phyloP scores from a whole-genome alignment of 2,888 invertebrate genomes.

The Synergus itoensis region DNA sequence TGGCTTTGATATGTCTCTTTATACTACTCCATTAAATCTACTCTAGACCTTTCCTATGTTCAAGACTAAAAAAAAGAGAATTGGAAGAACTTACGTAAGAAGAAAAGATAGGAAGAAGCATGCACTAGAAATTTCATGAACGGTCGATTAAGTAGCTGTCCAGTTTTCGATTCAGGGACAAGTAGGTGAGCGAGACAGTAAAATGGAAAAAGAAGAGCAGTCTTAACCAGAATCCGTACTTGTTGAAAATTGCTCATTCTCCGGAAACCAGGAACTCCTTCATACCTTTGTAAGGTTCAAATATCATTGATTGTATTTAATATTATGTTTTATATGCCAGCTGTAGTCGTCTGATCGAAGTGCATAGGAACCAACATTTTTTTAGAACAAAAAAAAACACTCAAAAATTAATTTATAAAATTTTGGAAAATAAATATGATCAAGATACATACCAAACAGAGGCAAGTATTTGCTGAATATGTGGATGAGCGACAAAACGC shows the following conservation, averaged over 20 bases:
- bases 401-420: neutral
- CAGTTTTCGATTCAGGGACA: constrained; percentile 89
- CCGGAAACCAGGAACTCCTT: constrained; percentile 95
- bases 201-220: constrained; percentile 91
- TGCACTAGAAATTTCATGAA: constrained; percentile 98
- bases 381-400: neutral
- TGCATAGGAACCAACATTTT: too few relatives aligned
- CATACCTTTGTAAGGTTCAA: constrained; percentile 80
- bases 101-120: constrained; percentile 95
- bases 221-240: constrained; percentile 85
- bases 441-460: constrained; percentile 86
- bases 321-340: too few relatives aligned
- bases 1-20: too few relatives aligned
- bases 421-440: too few relatives aligned
- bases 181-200: constrained; percentile 92
- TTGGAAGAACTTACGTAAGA: constrained; percentile 86
- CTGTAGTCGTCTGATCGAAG: too few relatives aligned
- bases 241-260: constrained; percentile 88
- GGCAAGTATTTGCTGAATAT: constrained; percentile 94
- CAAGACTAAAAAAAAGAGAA: too few relatives aligned
- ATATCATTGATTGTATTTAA: neutral
- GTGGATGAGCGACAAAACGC: constrained; percentile 96
- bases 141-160: constrained; percentile 93
- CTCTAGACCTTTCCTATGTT: too few relatives aligned
- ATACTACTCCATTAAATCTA: too few relatives aligned